phyloP scores from a whole-genome alignment of 2,888 invertebrate genomes.

The Drosophila kuntzei region DNA sequence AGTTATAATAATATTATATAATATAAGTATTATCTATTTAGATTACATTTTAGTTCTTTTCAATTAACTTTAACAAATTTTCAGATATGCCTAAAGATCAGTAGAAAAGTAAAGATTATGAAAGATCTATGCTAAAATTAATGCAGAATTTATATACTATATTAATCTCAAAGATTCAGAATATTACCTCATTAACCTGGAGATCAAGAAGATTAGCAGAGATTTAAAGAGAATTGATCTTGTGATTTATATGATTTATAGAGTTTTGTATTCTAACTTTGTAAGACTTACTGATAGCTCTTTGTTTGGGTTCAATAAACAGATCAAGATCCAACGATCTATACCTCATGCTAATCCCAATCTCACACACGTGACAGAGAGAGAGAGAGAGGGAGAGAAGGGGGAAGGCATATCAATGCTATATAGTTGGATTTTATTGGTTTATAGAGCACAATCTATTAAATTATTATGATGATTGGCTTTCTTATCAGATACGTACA shows the following conservation, averaged over 20 bases:
- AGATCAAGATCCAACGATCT: constrained; percentile 28
- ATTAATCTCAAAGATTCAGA: not conserved
- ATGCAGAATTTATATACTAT: not conserved
- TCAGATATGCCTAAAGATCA: too few species aligned
- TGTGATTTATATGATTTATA: not conserved
- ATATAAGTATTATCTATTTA: too few species aligned
- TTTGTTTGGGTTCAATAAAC: constrained; percentile 19
- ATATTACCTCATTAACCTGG: not conserved
- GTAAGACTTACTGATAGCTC: constrained; percentile 10
- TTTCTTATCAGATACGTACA: constrained; percentile 62
- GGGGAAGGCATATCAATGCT: constrained; percentile 14
- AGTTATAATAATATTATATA: not conserved
- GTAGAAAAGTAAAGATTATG: not conserved
- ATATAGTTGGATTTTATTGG: constrained; percentile 58
- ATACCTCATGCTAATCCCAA: constrained; percentile 12
- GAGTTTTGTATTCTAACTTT: not conserved
- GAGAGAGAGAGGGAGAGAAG: not conserved
- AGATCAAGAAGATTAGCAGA: not conserved
- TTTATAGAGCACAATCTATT: constrained; percentile 73
- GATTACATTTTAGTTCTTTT: too few species aligned
- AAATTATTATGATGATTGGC: constrained; percentile 75
- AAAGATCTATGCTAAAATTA: not conserved
- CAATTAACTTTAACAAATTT: too few species aligned
- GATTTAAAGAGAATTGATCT: not conserved
- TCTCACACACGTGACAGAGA: constrained; percentile 4